Evolutionary conservation across 2,888 invertebrate species (phyloP).

Genomic region (Megamerina dolium): DNA sequence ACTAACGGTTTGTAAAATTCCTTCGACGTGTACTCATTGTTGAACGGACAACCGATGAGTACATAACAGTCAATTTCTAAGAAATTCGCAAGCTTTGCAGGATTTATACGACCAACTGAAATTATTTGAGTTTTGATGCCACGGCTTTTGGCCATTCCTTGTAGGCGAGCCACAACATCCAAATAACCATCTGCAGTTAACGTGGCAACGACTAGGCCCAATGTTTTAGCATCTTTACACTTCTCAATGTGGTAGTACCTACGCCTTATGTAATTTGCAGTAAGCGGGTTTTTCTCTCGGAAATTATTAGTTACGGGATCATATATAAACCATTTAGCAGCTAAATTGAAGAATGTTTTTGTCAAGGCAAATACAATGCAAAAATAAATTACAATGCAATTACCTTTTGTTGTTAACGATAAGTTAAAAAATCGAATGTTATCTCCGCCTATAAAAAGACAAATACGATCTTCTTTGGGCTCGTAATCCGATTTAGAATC

Average conservation of each 20-base stretch:
- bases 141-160: constrained; percentile 63
- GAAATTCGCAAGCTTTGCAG: constrained; percentile 92
- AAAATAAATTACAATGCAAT: background rate
- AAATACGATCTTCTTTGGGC: constrained; percentile 52
- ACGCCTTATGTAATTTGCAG: constrained; percentile 65
- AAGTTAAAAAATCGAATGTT: constrained; percentile 61
- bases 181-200: constrained; percentile 76
- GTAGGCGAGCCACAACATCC: constrained; percentile 67
- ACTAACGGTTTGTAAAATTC: constrained; percentile 88
- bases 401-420: constrained; percentile 54
- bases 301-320: constrained; percentile 50
- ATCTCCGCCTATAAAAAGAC: constrained; percentile 63
- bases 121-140: constrained; percentile 87
- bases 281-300: constrained; percentile 44
- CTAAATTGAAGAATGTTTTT: constrained; percentile 32
- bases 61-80: constrained; percentile 85
- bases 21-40: constrained; percentile 72
- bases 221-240: constrained; percentile 79
- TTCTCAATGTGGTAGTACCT: constrained; percentile 82
- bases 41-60: constrained; percentile 86
- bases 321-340: constrained; percentile 54
- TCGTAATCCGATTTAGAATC: constrained; percentile 34
- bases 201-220: constrained; percentile 89
- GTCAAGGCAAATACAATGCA: background rate
- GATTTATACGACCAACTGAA: constrained; percentile 90